Evolutionary conservation across 1,140 invertebrate species (phyloP).

Genomic region (Lordiphosa collinella): DNA sequence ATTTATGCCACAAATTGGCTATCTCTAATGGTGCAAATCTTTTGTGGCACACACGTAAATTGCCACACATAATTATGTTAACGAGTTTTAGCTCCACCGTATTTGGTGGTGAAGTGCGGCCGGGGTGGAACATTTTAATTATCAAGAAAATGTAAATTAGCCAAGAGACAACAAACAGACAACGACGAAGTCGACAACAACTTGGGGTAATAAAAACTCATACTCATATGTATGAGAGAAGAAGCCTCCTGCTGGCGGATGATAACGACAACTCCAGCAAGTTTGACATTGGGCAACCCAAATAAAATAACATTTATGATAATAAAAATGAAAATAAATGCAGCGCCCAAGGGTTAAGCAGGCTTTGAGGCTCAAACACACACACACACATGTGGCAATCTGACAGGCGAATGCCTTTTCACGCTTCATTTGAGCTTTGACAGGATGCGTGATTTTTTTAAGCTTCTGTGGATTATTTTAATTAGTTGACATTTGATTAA

Average conservation of each 20-base stretch:
- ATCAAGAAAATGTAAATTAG: slow-evolving; percentile 75
- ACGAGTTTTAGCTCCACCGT: slow-evolving; percentile 43
- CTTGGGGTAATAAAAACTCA: slow-evolving; percentile 41
- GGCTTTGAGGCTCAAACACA: not conserved
- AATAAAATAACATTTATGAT: slow-evolving; percentile 25
- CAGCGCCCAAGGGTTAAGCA: slow-evolving; percentile 23
- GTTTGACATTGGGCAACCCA: slow-evolving; percentile 14
- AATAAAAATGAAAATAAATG: slow-evolving; percentile 62
- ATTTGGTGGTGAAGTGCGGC: slow-evolving; percentile 10
- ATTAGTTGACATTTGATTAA: slow-evolving; percentile 7
- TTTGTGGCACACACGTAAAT: slow-evolving; percentile 54
- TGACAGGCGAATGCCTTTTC: slow-evolving; percentile 9
- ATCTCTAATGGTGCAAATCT: slow-evolving; percentile 50
- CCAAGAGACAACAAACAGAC: slow-evolving; percentile 64
- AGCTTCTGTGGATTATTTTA: not conserved
- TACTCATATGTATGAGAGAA: slow-evolving; percentile 36
- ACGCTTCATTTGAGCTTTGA: slow-evolving; percentile 9
- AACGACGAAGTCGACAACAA: slow-evolving; percentile 23
- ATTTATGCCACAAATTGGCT: slow-evolving; percentile 38
- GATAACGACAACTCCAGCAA: slow-evolving; percentile 45
- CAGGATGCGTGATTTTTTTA: not conserved
- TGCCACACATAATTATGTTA: slow-evolving; percentile 75
- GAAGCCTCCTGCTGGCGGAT: slow-evolving; percentile 43
- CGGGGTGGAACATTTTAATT: slow-evolving; percentile 63
- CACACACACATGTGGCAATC: slow-evolving; percentile 6